Evolutionary conservation across 2,888 invertebrate genomes (phyloP).

Genomic region (Oscheius sp.): DNA sequence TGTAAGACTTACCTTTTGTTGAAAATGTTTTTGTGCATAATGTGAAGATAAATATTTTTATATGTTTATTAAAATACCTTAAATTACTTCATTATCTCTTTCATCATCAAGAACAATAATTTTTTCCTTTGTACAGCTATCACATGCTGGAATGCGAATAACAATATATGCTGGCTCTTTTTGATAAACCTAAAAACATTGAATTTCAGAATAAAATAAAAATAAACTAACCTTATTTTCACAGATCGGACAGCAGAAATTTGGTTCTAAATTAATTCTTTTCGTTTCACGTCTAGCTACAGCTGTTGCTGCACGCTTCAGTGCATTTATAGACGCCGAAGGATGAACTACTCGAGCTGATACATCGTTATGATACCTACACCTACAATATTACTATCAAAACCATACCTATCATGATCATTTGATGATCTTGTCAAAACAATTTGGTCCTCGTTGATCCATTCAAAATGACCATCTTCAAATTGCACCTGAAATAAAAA

Average conservation of each 20-base stretch:
- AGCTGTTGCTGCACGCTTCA: slow-evolving; percentile 33
- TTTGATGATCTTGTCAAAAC: slow-evolving; percentile 17
- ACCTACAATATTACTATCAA: background rate
- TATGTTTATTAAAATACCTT: background rate
- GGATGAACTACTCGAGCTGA: slow-evolving; percentile 14
- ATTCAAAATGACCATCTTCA: slow-evolving; percentile 55
- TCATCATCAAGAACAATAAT: slow-evolving; percentile 57
- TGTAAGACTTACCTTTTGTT: background rate
- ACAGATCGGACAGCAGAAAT: slow-evolving; percentile 59
- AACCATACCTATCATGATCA: slow-evolving; percentile 30
- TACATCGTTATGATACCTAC: slow-evolving; percentile 16
- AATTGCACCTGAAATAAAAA: slow-evolving; percentile 49
- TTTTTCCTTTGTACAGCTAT: slow-evolving; percentile 57
- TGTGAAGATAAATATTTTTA: background rate
- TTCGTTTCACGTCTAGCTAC: slow-evolving; percentile 8
- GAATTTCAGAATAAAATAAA: background rate
- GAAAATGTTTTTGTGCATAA: slow-evolving; percentile 12
- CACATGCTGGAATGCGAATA: slow-evolving; percentile 63
- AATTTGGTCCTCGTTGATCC: slow-evolving; percentile 50
- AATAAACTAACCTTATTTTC: slow-evolving; percentile 46
- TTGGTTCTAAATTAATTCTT: slow-evolving; percentile 33
- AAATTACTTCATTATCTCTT: slow-evolving; percentile 6
- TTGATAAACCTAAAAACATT: slow-evolving; percentile 46
- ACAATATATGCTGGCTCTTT: slow-evolving; percentile 63
- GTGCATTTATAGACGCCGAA: background rate